Conservation (phyloP, 2,797 vertebrate genomes). For the Sarcophilus harrisii region DNA sequence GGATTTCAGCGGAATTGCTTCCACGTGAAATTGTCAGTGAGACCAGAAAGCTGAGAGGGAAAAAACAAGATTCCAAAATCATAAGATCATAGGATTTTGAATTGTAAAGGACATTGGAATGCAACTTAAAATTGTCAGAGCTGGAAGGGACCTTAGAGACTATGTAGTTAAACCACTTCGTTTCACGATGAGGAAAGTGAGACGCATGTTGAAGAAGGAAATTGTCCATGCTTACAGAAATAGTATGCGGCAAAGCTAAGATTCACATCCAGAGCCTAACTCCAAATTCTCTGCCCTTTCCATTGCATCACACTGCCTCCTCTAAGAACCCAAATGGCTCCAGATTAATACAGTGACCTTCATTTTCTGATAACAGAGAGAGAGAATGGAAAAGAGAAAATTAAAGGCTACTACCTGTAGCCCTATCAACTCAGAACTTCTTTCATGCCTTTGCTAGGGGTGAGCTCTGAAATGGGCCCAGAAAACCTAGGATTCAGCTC, state of each 20-base stretch:
- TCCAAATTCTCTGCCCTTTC: not conserved
- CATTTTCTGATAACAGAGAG: not conserved
- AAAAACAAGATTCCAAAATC: conserved; percentile 48
- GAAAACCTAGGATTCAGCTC: too few species aligned
- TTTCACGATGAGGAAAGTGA: not conserved
- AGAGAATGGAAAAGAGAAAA: not conserved
- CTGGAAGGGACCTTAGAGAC: not conserved
- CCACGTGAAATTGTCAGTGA: conserved; percentile 72
- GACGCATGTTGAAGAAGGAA: not conserved
- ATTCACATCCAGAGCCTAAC: not conserved
- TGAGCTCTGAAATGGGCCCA: not conserved
- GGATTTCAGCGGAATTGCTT: conserved; percentile 81
- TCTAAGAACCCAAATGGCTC: not conserved
- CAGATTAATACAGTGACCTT: not conserved
- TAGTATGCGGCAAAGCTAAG: not conserved
- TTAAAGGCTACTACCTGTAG: not conserved
- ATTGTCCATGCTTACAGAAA: not conserved
- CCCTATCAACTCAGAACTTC: too few species aligned
- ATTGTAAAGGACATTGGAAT: not conserved
- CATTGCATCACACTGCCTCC: not conserved
- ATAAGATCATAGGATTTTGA: not conserved
- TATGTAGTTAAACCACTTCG: not conserved
- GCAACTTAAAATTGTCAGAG: not conserved
- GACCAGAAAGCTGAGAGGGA: conserved; percentile 63
- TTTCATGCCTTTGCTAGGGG: not conserved